Evolutionary conservation across 1,140 invertebrate species (phyloP).

Genomic region (Gryon sp.): DNA sequence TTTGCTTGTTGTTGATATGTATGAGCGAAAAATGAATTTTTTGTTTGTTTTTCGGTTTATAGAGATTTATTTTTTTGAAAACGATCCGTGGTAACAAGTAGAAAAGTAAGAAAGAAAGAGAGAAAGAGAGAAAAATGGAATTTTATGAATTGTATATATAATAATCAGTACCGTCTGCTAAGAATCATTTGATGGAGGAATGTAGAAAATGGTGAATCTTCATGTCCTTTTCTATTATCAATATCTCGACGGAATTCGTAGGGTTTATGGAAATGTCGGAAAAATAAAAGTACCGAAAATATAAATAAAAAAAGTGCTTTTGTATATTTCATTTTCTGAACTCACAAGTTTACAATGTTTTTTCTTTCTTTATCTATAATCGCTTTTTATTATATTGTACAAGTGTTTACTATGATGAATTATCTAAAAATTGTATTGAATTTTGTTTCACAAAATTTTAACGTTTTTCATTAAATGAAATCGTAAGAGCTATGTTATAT

Average conservation of each 20-base stretch:
- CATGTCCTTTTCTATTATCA: conserved; percentile 50
- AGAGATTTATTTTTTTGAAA: conserved; percentile 30
- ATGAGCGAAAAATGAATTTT: background rate
- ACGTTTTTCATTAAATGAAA: too few relatives aligned
- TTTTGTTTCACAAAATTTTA: too few relatives aligned
- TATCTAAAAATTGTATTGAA: too few relatives aligned
- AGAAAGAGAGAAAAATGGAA: too few relatives aligned
- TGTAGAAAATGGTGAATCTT: conserved; percentile 40
- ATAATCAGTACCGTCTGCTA: conserved; percentile 48
- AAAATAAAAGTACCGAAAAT: conserved; percentile 30
- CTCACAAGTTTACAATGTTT: too few relatives aligned
- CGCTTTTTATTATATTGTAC: too few relatives aligned
- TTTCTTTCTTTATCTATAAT: too few relatives aligned
- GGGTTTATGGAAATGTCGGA: conserved; percentile 52
- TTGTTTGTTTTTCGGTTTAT: background rate
- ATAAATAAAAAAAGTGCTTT: too few relatives aligned
- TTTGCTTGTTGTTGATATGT: background rate
- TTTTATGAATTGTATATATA: conserved; percentile 58
- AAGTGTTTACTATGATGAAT: too few relatives aligned
- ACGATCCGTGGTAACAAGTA: conserved; percentile 12
- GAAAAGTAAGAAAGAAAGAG: conserved; percentile 15
- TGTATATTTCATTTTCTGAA: too few relatives aligned
- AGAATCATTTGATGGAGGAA: conserved; percentile 42
- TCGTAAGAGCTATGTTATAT: too few relatives aligned
- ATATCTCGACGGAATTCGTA: conserved; percentile 36